These are phyloP conservation scores for Benthochromis sp. DNA, from an alignment of 2,113 vertebrate genomes.

Conservation along the genomic window DNA sequence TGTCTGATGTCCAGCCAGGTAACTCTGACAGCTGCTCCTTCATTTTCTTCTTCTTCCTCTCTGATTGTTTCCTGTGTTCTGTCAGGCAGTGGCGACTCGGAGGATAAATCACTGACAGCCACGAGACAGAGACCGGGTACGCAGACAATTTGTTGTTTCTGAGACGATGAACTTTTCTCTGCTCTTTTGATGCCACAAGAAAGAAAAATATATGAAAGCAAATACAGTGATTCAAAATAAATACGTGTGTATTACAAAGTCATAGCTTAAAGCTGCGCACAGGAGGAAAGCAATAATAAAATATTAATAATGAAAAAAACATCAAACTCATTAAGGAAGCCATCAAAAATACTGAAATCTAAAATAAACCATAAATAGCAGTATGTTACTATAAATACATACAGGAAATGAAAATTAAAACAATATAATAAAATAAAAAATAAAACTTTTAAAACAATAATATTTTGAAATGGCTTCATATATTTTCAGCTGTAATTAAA, in stretches of 20 bases:
- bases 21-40: background rate
- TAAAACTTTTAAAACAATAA: background rate
- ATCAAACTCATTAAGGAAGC: background rate
- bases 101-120: background rate
- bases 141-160: background rate
- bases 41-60: background rate
- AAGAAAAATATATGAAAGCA: background rate
- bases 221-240: background rate
- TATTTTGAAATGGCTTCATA: background rate
- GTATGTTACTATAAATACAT: background rate
- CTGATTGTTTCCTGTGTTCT: background rate
- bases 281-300: background rate
- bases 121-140: conserved; percentile 1
- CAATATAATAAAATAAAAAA: background rate
- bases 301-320: background rate
- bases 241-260: background rate
- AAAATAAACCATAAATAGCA: background rate
- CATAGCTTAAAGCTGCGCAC: background rate
- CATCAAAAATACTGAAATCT: background rate
- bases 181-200: background rate
- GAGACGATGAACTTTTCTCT: background rate
- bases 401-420: background rate
- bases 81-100: background rate
- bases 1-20: background rate
- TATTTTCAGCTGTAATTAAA: background rate